Base-by-base conservation (phyloP, 2,113 vertebrate genomes). In the Eurystomus gularis region DNA sequence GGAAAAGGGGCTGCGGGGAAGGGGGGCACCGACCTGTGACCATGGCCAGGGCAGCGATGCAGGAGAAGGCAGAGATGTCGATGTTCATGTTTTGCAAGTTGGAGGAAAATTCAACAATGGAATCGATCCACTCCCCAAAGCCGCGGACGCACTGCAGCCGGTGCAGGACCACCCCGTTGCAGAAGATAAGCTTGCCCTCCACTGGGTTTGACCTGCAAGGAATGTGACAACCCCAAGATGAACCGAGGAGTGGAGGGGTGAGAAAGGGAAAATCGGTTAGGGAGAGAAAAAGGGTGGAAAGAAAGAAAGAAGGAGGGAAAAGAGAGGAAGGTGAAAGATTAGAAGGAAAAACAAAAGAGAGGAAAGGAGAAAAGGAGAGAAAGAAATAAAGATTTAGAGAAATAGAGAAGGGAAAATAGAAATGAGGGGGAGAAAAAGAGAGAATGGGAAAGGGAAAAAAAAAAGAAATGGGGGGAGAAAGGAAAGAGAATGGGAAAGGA, bases 111-210 rank as follows among this genome's bases (percentile, higher is more conserved):
- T 99, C 99, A 96, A 99, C 99, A 75, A 99, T 99, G 70, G 99
- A 98, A 91, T 99, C 99, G 96, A 99, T 99, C 99, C 99, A 99
- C 97, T 99, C 99, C 70, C 99, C 99, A 79, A 99, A 99, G 95
- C 99, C 99, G 14, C 99, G 99, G 75, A 99, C 99, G 84, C 99
- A 99, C 98, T 99, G 99, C 97, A 99, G 95, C 98, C 99, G 98
- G 99, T 99, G 99, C 95, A 99, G 97, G 86, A 99, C 99, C 86
- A 99, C 99, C 81, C 99, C 99, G 73, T 99, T 99, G 98, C 99
- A 99, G 98, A 99, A 99, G 96, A 99, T 99, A 91, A 99, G 99
- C 97, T 99, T 99, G 90, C 99, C 99, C 98, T 99, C 99, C 98
- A 99, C 99, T 9, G 99, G 99, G 96, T 99, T 99, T 96, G 99